phyloP scores from a whole-genome alignment of 2,888 invertebrate genomes.

The Thecocarcelia acutangulata region DNA sequence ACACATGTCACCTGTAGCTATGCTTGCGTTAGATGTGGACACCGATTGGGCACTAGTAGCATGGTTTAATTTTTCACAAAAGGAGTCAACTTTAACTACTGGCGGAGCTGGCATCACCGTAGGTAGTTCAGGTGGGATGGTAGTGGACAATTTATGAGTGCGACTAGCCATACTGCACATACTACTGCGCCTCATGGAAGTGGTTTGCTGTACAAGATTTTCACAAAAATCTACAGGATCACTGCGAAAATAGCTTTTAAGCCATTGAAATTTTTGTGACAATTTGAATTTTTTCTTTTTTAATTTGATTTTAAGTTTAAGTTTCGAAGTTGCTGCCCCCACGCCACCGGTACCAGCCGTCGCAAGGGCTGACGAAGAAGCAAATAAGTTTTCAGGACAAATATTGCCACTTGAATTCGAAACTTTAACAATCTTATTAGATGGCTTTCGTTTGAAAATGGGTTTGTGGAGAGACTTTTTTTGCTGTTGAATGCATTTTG shows the following conservation, averaged over 20 bases:
- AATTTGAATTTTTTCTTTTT: conserved; percentile 73
- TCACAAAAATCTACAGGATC: conserved; percentile 77
- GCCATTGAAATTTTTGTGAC: conserved; percentile 73
- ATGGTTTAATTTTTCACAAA: conserved; percentile 52
- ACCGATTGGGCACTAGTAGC: conserved; percentile 51
- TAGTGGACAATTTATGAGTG: conserved; percentile 68
- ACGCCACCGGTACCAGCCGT: conserved; percentile 45
- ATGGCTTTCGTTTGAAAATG: conserved; percentile 63
- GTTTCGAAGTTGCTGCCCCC: conserved; percentile 68
- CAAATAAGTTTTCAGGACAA: conserved; percentile 10
- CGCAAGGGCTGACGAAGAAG: conserved; percentile 17
- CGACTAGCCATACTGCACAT: conserved; percentile 72
- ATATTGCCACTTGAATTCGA: conserved; percentile 14
- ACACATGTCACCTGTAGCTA: conserved; percentile 70
- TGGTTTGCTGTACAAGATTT: conserved; percentile 75
- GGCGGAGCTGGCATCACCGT: conserved; percentile 53
- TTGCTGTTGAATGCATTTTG: conserved; percentile 53
- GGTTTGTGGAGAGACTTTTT: conserved; percentile 52
- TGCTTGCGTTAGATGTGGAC: conserved; percentile 68
- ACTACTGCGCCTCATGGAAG: conserved; percentile 74
- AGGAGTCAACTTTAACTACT: conserved; percentile 30
- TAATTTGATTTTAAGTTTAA: conserved; percentile 72
- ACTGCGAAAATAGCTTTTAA: conserved; percentile 75
- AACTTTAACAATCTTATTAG: conserved; percentile 45
- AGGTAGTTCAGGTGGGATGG: conserved; percentile 63